Evolutionary conservation across 1,140 invertebrate species (phyloP).

Genomic region (Orchestia grillus): DNA sequence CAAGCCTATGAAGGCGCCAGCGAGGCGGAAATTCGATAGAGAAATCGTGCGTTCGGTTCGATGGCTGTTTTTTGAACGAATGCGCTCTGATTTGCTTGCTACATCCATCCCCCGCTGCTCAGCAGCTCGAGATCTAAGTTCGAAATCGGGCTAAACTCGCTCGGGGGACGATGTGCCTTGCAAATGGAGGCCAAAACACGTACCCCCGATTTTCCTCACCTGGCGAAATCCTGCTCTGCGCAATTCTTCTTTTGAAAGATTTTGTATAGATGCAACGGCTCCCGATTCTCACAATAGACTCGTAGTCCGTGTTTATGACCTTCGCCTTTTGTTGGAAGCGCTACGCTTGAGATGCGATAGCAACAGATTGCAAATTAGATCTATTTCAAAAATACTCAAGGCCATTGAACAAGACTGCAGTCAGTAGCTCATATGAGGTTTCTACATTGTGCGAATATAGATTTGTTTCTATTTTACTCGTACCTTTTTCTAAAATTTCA

Average conservation of each 20-base stretch:
- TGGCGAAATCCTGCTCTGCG: not conserved
- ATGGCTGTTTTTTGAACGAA: not conserved
- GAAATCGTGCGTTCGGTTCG: not conserved
- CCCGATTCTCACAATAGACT: not conserved
- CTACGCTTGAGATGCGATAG: not conserved
- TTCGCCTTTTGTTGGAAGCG: not conserved
- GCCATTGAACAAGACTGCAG: no score
- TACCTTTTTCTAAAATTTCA: no score
- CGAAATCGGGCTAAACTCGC: not conserved
- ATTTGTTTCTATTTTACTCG: no score
- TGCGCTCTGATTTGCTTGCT: not conserved
- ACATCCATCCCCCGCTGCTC: not conserved
- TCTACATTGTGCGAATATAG: no score
- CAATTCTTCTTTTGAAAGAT: not conserved
- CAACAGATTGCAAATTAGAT: not conserved
- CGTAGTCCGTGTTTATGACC: not conserved
- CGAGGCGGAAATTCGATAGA: not conserved
- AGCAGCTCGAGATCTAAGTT: not conserved
- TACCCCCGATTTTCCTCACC: not conserved
- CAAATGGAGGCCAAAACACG: not conserved
- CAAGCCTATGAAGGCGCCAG: not conserved
- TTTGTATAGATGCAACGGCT: not conserved
- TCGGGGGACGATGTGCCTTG: not conserved
- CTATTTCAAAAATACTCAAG: no score
- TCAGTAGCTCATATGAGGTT: no score